A percentile compares a stretch with the other conserved stretches of the same genome.
Conservation (phyloP, 2,797 vertebrate species). For the Arnoldichthys spilopterus region DNA sequence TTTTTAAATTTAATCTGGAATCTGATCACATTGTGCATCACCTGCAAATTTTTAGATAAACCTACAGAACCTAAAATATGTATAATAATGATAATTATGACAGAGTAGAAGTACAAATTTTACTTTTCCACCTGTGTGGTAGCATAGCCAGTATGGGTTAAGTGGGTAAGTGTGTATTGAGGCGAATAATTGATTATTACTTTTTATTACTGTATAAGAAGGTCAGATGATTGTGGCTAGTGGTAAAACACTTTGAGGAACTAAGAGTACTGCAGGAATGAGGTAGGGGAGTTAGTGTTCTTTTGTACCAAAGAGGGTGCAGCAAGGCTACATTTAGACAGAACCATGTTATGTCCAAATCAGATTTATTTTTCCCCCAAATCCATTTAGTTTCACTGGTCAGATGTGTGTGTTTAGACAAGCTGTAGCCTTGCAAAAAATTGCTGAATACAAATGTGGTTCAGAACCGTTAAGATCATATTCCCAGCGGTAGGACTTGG, state of each 20-base stretch:
- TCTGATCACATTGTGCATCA: background rate
- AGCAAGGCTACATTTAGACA: background rate
- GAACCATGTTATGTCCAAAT: constrained; percentile 22
- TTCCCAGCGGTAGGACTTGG: background rate
- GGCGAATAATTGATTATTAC: too few relatives aligned
- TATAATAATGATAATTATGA: background rate
- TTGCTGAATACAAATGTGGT: constrained; percentile 15
- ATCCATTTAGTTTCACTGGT: background rate
- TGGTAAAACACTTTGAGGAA: constrained; percentile 23
- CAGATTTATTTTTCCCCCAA: background rate
- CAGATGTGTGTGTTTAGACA: constrained; percentile 2
- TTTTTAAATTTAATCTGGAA: background rate
- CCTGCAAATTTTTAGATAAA: background rate
- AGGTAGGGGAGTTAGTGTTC: constrained; percentile 38
- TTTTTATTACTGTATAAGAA: too few relatives aligned
- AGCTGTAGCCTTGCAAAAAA: background rate
- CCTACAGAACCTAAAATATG: too few relatives aligned
- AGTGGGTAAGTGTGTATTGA: background rate
- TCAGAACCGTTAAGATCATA: background rate
- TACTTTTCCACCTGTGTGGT: too few relatives aligned
- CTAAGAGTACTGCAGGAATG: constrained; percentile 19
- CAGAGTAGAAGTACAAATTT: too few relatives aligned
- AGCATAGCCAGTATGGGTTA: background rate
- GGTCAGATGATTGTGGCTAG: background rate
- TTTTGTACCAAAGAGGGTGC: constrained; percentile 26